These are phyloP conservation scores for Spicauda simplicius DNA, from an alignment of 2,888 invertebrate species.

Conservation along the genomic window DNA sequence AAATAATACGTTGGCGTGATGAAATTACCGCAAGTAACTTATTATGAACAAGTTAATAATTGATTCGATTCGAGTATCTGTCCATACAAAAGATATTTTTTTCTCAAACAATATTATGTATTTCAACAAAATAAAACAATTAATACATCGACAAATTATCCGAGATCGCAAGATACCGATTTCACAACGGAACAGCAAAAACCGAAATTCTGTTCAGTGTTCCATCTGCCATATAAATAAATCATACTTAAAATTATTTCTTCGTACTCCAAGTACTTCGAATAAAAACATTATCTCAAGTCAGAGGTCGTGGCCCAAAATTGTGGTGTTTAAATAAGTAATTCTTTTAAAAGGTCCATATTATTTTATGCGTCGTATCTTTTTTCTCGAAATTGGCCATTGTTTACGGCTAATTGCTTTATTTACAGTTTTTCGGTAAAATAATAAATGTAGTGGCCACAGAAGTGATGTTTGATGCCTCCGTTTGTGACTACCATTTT, in stretches of 20 bases:
- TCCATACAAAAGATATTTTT: too few species aligned
- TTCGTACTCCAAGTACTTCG: constrained; percentile 17
- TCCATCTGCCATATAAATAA: neutral
- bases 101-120: too few species aligned
- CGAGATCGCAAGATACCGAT: too few species aligned
- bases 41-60: too few species aligned
- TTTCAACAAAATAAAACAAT: too few species aligned
- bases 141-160: too few species aligned
- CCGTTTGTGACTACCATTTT: neutral
- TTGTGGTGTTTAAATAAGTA: constrained; percentile 28
- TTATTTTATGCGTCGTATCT: constrained; percentile 23
- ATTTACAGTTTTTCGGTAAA: constrained; percentile 16
- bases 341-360: constrained; percentile 25
- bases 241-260: constrained; percentile 8
- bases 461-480: constrained; percentile 1
- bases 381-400: constrained; percentile 24
- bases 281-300: constrained; percentile 23
- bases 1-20: too few species aligned
- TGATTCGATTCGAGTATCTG: too few species aligned
- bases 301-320: constrained; percentile 31
- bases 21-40: too few species aligned
- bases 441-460: constrained; percentile 11
- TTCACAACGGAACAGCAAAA: neutral
- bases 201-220: neutral
- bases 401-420: constrained; percentile 31